phyloP scores from a whole-genome alignment of 2,888 invertebrate species.

The Ethmia dodecea region DNA sequence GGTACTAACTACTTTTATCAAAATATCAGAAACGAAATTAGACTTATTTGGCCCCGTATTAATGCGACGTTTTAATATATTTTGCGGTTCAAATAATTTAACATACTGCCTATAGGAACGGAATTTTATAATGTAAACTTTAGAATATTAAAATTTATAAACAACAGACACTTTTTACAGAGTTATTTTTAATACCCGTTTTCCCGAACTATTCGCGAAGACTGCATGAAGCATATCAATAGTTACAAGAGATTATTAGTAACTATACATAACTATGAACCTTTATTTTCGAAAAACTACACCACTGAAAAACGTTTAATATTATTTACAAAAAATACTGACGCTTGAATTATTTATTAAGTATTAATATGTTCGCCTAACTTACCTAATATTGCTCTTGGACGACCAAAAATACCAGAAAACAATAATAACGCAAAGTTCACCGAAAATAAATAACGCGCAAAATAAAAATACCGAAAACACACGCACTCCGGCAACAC shows the following conservation, averaged over 20 bases:
- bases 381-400: slow-evolving; percentile 51
- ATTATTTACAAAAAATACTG: not conserved
- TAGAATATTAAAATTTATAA: slow-evolving; percentile 23
- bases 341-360: not conserved
- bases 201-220: slow-evolving; percentile 36
- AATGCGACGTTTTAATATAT: slow-evolving; percentile 18
- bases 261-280: too few species aligned
- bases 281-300: not conserved
- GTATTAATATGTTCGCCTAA: slow-evolving; percentile 14
- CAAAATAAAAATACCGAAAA: slow-evolving; percentile 44
- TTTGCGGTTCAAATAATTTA: slow-evolving; percentile 21
- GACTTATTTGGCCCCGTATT: slow-evolving; percentile 51
- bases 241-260: not conserved
- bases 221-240: slow-evolving; percentile 21
- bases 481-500: slow-evolving; percentile 45
- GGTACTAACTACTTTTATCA: slow-evolving; percentile 29
- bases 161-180: slow-evolving; percentile 22
- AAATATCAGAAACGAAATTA: slow-evolving; percentile 21
- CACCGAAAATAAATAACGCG: slow-evolving; percentile 28
- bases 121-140: slow-evolving; percentile 28
- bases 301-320: slow-evolving; percentile 3
- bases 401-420: slow-evolving; percentile 26
- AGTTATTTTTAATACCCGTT: slow-evolving; percentile 39
- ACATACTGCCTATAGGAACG: slow-evolving; percentile 59
- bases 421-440: slow-evolving; percentile 12